A percentile compares a stretch with the other conserved stretches of the same genome.
These are phyloP conservation scores for Caenorhabditis sp. DNA, from an alignment of 2,888 invertebrate genomes.

Conservation along the genomic window DNA sequence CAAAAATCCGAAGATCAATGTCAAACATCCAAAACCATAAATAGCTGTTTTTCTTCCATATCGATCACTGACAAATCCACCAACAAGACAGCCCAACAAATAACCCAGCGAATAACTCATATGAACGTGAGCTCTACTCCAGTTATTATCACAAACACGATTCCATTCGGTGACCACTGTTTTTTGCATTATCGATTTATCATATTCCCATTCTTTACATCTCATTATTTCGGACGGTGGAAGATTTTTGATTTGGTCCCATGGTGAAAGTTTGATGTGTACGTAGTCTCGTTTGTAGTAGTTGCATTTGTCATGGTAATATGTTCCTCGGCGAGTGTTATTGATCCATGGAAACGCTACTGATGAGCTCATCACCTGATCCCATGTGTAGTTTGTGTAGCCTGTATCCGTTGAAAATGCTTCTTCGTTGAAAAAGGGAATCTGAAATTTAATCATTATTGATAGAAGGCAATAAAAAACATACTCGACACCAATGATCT, in stretches of 20 bases:
- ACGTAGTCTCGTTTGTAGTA: constrained; percentile 53
- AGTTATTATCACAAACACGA: constrained; percentile 66
- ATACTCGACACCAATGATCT: constrained; percentile 68
- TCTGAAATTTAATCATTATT: constrained; percentile 35
- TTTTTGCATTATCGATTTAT: constrained; percentile 63
- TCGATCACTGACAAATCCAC: constrained; percentile 67
- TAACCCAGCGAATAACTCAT: constrained; percentile 70
- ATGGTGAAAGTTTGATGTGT: constrained; percentile 47
- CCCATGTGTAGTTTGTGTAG: constrained; percentile 61
- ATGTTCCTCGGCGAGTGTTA: constrained; percentile 49
- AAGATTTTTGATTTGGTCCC: constrained; percentile 40
- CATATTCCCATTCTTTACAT: constrained; percentile 67
- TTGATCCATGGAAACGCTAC: constrained; percentile 60
- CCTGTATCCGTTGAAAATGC: constrained; percentile 51
- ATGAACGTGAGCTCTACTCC: constrained; percentile 68
- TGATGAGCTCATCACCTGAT: constrained; percentile 60
- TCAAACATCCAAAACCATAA: constrained; percentile 60
- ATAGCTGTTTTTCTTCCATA: constrained; percentile 68
- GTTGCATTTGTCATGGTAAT: constrained; percentile 58
- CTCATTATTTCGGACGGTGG: constrained; percentile 10
- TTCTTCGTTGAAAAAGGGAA: constrained; percentile 59
- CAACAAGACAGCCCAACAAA: constrained; percentile 66
- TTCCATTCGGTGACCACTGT: constrained; percentile 68
- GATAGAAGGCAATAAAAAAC: neutral
- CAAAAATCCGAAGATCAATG: constrained; percentile 66